phyloP scores from a whole-genome alignment of 2,888 invertebrate genomes.

The Heliconius sara region DNA sequence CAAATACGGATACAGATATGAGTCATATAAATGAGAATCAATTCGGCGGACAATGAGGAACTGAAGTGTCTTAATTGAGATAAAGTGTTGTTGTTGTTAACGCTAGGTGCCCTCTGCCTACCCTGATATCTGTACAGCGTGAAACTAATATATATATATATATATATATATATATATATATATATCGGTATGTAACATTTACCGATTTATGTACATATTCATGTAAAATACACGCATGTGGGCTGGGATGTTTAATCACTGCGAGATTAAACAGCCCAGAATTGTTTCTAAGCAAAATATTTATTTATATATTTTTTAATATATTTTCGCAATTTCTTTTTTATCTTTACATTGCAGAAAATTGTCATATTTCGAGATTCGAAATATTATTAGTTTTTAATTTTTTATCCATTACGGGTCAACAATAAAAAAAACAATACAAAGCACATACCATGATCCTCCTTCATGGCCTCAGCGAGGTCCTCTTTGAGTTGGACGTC shows the following conservation, averaged over 20 bases:
- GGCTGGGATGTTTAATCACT: too few species aligned
- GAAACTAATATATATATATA: neutral
- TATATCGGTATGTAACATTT: too few species aligned
- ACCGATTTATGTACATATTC: too few species aligned
- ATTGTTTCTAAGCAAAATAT: neutral
- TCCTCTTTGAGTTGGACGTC: conserved; percentile 94
- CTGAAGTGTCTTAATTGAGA: neutral
- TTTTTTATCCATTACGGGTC: neutral
- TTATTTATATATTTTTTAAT: neutral
- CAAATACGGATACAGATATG: neutral
- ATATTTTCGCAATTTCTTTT: neutral
- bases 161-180: too few species aligned
- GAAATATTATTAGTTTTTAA: too few species aligned
- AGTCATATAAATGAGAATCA: neutral
- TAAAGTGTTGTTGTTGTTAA: neutral
- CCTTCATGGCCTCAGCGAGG: conserved; percentile 97
- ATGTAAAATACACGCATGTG: too few species aligned
- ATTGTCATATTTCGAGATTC: neutral
- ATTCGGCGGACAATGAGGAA: neutral
- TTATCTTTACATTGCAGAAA: too few species aligned
- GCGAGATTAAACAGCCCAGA: neutral
- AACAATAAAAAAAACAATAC: neutral
- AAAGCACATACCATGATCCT: conserved; percentile 80
- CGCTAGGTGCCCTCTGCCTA: neutral
- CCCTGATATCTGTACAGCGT: neutral